Evolutionary conservation across 2,888 invertebrate species (phyloP).

Genomic region (Eristalis arbustorum): DNA sequence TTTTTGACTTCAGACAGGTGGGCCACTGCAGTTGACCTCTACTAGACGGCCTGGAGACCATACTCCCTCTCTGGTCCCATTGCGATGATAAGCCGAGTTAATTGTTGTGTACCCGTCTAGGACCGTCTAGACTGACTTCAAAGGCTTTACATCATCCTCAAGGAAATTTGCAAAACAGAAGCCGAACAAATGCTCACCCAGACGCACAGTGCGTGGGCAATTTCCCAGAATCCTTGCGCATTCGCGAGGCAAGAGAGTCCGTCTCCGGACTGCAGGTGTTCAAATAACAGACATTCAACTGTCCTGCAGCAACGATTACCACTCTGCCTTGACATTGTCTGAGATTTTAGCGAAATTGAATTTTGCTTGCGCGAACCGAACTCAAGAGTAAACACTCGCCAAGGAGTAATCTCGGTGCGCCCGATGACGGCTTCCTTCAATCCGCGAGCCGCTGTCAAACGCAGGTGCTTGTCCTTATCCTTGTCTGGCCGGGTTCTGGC

Average conservation of each 20-base stretch:
- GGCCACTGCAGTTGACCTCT: no score
- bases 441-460: not conserved
- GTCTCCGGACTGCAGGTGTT: not conserved
- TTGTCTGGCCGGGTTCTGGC: not conserved
- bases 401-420: constrained; percentile 18
- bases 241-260: not conserved
- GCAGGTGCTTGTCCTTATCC: not conserved
- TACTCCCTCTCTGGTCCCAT: no score
- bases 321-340: constrained; percentile 20
- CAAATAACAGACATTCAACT: not conserved
- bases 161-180: no score
- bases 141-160: no score
- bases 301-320: not conserved
- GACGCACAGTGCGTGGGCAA: no score
- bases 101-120: no score
- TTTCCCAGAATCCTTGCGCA: no score
- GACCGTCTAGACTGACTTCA: no score
- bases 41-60: no score
- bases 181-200: no score
- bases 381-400: not conserved
- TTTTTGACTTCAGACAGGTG: no score
- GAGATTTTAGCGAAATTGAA: constrained; percentile 30
- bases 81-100: no score
- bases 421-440: not conserved
- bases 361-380: constrained; percentile 41